Percentiles rank a stretch among this genome's conserved stretches.
Evolutionary conservation across 2,888 invertebrate genomes (phyloP).

Genomic region (Andrena dorsata): DNA sequence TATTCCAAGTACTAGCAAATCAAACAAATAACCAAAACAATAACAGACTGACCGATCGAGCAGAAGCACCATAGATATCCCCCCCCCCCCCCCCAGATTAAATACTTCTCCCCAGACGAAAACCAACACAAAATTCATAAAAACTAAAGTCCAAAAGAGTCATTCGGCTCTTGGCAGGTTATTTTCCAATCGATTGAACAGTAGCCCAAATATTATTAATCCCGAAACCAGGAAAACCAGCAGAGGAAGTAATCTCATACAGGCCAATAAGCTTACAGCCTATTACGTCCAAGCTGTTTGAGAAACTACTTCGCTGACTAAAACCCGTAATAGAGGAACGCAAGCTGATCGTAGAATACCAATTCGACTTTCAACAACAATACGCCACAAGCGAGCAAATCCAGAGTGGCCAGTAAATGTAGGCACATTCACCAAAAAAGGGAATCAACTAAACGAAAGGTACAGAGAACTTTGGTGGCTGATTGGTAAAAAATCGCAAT

Average conservation of each 20-base stretch:
- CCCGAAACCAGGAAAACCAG: slow-evolving; percentile 62
- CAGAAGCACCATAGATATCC: too few species aligned
- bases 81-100: slow-evolving; percentile 1
- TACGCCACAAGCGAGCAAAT: slow-evolving; percentile 50
- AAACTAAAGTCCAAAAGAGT: slow-evolving; percentile 42
- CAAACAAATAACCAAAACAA: slow-evolving; percentile 16
- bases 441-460: neutral
- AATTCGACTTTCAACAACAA: slow-evolving; percentile 24
- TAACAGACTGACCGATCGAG: neutral
- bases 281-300: slow-evolving; percentile 15
- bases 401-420: slow-evolving; percentile 54
- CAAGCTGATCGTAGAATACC: slow-evolving; percentile 42
- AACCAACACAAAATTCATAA: slow-evolving; percentile 8
- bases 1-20: slow-evolving; percentile 59
- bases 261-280: slow-evolving; percentile 27
- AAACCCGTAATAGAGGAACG: neutral
- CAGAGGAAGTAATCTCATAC: slow-evolving; percentile 12
- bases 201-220: slow-evolving; percentile 54
- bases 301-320: slow-evolving; percentile 7
- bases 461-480: neutral
- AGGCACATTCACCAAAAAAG: slow-evolving; percentile 13
- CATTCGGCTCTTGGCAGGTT: slow-evolving; percentile 66
- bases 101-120: slow-evolving; percentile 31
- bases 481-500: too few species aligned
- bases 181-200: slow-evolving; percentile 73